Percentiles rank a stretch among this genome's conserved stretches.
Evolutionary conservation across 2,888 invertebrate species (phyloP).

Genomic region (Listrodromus nycthemerus): DNA sequence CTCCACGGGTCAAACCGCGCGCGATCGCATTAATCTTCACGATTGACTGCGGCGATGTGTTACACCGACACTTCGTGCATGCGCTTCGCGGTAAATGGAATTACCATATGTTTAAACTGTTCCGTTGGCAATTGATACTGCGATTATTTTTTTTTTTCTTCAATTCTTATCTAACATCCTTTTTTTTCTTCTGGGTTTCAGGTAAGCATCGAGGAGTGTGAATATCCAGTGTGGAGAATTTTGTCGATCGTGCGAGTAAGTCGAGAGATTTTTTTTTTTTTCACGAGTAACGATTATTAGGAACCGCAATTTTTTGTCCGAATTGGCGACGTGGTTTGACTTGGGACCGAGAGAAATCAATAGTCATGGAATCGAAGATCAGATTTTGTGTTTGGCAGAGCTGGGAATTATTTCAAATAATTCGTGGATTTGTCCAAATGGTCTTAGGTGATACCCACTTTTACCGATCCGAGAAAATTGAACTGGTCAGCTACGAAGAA

Average conservation of each 20-base stretch:
- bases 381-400: not conserved
- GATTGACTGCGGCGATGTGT: constrained; percentile 32
- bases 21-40: constrained; percentile 29
- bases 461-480: too few species aligned
- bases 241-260: constrained; percentile 46
- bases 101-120: constrained; percentile 32
- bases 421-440: too few species aligned
- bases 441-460: too few species aligned
- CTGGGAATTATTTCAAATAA: too few species aligned
- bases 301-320: not conserved
- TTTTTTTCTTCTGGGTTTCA: constrained; percentile 71
- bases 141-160: constrained; percentile 3
- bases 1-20: constrained; percentile 14
- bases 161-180: not conserved
- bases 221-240: constrained; percentile 28
- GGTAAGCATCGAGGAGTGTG: constrained; percentile 72
- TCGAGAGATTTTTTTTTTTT: not conserved
- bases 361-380: not conserved
- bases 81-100: not conserved
- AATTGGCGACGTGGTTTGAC: not conserved
- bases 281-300: not conserved
- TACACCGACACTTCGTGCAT: constrained; percentile 6
- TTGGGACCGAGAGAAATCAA: not conserved
- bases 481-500: too few species aligned
- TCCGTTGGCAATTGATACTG: not conserved